phyloP scores from a whole-genome alignment of 2,888 invertebrate species.

The Plebejus argus region DNA sequence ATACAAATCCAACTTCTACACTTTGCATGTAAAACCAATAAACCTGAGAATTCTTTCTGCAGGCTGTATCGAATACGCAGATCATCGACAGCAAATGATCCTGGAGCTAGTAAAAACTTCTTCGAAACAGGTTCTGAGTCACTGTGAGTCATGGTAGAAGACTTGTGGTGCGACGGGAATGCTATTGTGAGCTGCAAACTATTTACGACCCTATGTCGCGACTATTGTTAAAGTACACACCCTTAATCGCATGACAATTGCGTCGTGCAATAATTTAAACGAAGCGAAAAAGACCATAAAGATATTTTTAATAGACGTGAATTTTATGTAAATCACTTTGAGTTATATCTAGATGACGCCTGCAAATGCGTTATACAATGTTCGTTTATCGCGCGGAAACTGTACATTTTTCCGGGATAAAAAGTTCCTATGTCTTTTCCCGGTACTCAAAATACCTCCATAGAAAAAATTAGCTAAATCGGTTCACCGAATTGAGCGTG shows the following conservation, averaged over 20 bases:
- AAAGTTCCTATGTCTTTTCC: no score
- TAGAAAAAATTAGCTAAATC: no score
- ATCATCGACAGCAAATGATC: conserved; percentile 17
- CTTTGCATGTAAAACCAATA: neutral
- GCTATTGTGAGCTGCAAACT: conserved; percentile 59
- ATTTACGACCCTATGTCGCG: conserved; percentile 63
- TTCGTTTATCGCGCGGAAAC: no score
- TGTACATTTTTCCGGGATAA: no score
- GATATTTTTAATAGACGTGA: no score
- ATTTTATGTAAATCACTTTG: no score
- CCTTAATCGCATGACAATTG: conserved; percentile 24
- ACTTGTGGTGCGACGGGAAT: conserved; percentile 47
- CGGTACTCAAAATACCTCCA: no score
- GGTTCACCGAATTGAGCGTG: no score
- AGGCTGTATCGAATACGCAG: neutral
- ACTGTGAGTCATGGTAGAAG: conserved; percentile 58
- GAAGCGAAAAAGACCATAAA: neutral
- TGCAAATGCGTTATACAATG: no score
- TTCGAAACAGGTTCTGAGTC: conserved; percentile 18
- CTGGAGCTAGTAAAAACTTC: conserved; percentile 7
- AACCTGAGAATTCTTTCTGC: neutral
- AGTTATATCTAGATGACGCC: no score
- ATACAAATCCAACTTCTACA: neutral
- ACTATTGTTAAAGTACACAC: conserved; percentile 48
- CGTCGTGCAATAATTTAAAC: neutral